Evolutionary conservation across 2,888 invertebrate species (phyloP).

Genomic region (Acronicta alni): DNA sequence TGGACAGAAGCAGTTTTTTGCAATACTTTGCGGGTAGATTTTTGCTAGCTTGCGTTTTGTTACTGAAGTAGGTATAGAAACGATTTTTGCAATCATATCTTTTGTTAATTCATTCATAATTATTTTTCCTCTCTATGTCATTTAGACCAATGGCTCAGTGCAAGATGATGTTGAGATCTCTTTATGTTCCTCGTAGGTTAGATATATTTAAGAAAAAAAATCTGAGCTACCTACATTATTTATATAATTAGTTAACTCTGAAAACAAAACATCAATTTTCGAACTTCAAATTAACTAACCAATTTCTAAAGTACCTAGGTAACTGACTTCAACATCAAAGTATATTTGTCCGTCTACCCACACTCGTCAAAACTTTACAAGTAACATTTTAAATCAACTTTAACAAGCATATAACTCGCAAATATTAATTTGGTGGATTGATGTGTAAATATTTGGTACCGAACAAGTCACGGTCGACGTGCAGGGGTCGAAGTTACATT

Average conservation of each 20-base stretch:
- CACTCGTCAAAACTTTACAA: slow-evolving; percentile 40
- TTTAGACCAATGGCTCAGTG: too few species aligned
- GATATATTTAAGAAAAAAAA: too few species aligned
- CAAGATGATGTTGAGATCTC: too few species aligned
- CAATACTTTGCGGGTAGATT: neutral
- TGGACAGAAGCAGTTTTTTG: slow-evolving; percentile 31
- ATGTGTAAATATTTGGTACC: slow-evolving; percentile 73
- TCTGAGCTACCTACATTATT: too few species aligned
- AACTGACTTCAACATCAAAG: slow-evolving; percentile 49
- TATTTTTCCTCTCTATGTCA: too few species aligned
- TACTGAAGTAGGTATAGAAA: neutral
- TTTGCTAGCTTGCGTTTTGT: slow-evolving; percentile 18
- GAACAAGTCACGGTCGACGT: slow-evolving; percentile 71
- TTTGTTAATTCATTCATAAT: too few species aligned
- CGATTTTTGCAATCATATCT: neutral
- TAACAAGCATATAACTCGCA: slow-evolving; percentile 67
- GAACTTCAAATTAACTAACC: neutral
- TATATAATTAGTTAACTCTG: too few species aligned
- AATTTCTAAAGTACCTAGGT: slow-evolving; percentile 15
- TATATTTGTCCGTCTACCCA: slow-evolving; percentile 29
- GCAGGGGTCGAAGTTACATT: slow-evolving; percentile 65
- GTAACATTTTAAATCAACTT: slow-evolving; percentile 64
- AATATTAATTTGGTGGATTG: slow-evolving; percentile 83
- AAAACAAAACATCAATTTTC: too few species aligned
- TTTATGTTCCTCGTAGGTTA: too few species aligned